These are phyloP conservation scores for Trichoplusia ni DNA, from an alignment of 1,140 invertebrate species.

Conservation along the genomic window DNA sequence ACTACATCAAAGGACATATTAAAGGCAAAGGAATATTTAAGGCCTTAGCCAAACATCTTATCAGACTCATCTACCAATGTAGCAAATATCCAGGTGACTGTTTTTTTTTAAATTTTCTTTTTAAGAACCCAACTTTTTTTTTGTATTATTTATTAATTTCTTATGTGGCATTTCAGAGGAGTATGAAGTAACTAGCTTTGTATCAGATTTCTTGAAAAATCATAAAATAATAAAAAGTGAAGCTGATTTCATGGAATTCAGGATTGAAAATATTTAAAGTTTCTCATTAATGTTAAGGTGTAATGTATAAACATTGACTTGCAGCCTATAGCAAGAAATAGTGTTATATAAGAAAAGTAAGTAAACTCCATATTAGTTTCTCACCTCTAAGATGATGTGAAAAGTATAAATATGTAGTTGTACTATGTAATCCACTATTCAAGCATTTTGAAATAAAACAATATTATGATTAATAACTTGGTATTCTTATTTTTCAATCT, in stretches of 20 bases:
- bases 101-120: constrained; percentile 6
- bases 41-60: constrained; percentile 69
- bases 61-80: constrained; percentile 72
- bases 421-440: too few relatives aligned
- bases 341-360: too few relatives aligned
- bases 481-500: not conserved
- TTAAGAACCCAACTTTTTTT: not conserved
- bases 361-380: too few relatives aligned
- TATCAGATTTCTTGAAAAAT: constrained; percentile 71
- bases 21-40: constrained; percentile 68
- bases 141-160: not conserved
- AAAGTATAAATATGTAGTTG: too few relatives aligned
- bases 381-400: too few relatives aligned
- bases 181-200: constrained; percentile 76
- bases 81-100: constrained; percentile 76
- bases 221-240: constrained; percentile 74
- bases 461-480: not conserved
- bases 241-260: constrained; percentile 74
- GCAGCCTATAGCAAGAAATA: too few relatives aligned
- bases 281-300: not conserved
- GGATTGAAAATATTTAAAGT: constrained; percentile 62
- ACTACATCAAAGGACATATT: constrained; percentile 69
- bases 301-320: not conserved
- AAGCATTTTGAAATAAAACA: not conserved
- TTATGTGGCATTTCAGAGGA: constrained; percentile 67